phyloP scores from a whole-genome alignment of 2,888 invertebrate genomes.

The Mactromeris polynyma region DNA sequence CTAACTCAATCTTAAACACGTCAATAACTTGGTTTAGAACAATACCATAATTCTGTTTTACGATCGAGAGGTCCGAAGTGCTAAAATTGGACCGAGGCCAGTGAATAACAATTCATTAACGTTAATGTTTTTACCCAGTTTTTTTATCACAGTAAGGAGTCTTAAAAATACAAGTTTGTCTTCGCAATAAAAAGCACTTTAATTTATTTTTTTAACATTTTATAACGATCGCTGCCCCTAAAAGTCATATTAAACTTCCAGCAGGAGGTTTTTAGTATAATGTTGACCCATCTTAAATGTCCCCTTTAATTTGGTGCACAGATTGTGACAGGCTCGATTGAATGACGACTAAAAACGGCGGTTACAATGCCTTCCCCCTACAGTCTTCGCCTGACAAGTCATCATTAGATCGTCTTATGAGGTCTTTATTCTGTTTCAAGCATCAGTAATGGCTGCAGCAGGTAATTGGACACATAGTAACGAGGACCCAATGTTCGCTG shows the following conservation, averaged over 20 bases:
- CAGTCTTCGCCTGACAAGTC: conserved; percentile 28
- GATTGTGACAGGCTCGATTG: not conserved
- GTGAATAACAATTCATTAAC: not conserved
- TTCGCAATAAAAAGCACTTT: not conserved
- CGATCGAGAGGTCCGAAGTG: not conserved
- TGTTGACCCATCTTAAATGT: not conserved
- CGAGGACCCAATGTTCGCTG: not conserved
- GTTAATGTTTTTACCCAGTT: not conserved
- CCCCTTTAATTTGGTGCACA: not conserved
- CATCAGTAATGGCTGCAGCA: conserved; percentile 26
- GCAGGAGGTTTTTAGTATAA: not conserved
- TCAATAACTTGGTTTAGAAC: conserved; percentile 36
- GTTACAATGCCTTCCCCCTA: conserved; percentile 8
- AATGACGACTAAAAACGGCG: not conserved
- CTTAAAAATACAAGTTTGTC: conserved; percentile 1
- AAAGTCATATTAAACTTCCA: not conserved
- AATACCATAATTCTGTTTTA: conserved; percentile 33
- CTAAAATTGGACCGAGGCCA: not conserved
- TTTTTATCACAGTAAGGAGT: not conserved
- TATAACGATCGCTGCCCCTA: not conserved
- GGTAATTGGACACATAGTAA: conserved; percentile 38
- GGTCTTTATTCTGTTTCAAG: conserved; percentile 33
- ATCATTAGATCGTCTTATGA: conserved; percentile 32
- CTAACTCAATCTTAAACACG: conserved; percentile 43
- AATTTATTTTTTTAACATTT: not conserved